Base-by-base conservation (phyloP, 2,888 invertebrate genomes). In the Lithodes maja region DNA sequence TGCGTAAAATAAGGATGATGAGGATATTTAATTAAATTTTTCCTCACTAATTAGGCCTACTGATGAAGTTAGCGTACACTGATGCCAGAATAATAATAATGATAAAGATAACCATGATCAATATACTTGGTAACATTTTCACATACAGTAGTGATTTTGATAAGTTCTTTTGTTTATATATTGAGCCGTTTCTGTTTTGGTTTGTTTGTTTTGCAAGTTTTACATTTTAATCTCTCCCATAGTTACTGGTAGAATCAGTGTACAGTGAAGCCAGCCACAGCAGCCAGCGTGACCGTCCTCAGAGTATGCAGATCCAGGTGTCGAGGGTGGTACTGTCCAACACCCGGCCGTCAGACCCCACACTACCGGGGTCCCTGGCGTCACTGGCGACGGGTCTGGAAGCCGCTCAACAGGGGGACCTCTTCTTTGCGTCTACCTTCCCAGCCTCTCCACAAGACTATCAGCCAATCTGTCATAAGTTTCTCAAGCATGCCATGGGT, bases 261-360 rank as follows among this genome's bases (percentile, higher is more conserved):
- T 97, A 97, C 92, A 96, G 96, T 93, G 71, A 71, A 5, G 15
- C n/a, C 12, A 71, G n/a, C 71, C 84, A 89, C 61, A 95, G 96
- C 90, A 98, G 98, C 94, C 98, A 97, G 94, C 95, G 96, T 90
- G 98, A 98, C 94, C 95, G 98, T 52, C 99, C 99, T 0, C 96
- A 96, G 93, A 96, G 97, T 54, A 95, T 99, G 92, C 97, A 98
- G 93, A 94, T 97, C 61, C 97, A 97, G 94, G 96, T 97, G 0
- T 97, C 97, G 1, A 95, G 97, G 83, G 96, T 96, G 7, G 94
- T 96, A 0, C 94, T 96, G 86, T 96, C 96, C 49, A 97, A 97
- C 93, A 95, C 95, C 9, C 94, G 96, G 82, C 95, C 95, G 78
- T 94, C 95, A 82, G 96, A 96, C 90, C 92, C 92, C 17, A 90